Conservation (phyloP, 2,113 vertebrate species). For the Chloebia gouldiae region DNA sequence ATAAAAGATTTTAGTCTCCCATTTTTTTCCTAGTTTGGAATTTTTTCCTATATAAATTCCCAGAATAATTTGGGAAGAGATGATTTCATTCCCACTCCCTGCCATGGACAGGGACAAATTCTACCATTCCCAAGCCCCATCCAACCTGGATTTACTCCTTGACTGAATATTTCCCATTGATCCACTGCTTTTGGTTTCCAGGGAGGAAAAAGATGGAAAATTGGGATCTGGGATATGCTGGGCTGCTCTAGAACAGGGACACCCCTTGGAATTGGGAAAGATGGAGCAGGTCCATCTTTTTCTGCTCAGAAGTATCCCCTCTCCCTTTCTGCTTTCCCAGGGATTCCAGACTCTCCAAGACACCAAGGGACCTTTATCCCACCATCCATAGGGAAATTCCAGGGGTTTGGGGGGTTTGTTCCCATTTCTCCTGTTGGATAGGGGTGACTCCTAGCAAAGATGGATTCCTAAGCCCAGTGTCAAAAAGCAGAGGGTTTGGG, state of each 20-base stretch:
- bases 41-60: neutral
- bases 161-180: neutral
- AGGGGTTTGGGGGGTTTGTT: neutral
- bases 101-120: neutral
- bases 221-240: neutral
- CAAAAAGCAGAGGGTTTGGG: neutral
- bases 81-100: neutral
- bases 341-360: neutral
- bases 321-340: neutral
- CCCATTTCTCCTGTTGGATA: neutral
- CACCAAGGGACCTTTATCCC: neutral
- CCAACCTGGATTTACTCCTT: neutral
- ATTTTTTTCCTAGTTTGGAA: fast-evolving
- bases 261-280: neutral
- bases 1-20: fast-evolving
- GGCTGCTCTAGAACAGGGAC: neutral
- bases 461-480: fast-evolving
- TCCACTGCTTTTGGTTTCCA: fast-evolving
- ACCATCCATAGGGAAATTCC: neutral
- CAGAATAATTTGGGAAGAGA: neutral
- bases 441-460: neutral
- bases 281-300: neutral
- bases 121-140: too few relatives aligned
- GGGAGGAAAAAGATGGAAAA: neutral
- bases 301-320: neutral